Evolutionary conservation across 1,140 invertebrate species (phyloP).

Genomic region (Bradynema listronoti): DNA sequence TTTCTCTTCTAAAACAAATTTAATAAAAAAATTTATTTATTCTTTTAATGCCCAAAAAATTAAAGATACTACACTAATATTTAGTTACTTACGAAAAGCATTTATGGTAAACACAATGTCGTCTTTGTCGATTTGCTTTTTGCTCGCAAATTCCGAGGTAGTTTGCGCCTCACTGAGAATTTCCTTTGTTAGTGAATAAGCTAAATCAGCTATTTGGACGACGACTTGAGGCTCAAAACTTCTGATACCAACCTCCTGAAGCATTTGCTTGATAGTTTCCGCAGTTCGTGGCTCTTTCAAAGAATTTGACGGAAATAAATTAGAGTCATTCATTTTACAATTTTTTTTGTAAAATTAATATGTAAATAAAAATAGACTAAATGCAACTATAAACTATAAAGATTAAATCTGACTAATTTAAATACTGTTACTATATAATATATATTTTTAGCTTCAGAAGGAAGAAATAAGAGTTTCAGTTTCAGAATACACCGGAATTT

Average conservation of each 20-base stretch:
- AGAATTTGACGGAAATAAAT: background rate
- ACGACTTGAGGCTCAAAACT: slow-evolving; percentile 31
- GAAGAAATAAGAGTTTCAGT: too few relatives aligned
- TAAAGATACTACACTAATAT: background rate
- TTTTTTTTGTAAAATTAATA: background rate
- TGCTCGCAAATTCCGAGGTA: slow-evolving; percentile 33
- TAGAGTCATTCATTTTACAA: background rate
- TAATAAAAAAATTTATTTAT: background rate
- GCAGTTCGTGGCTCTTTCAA: slow-evolving; percentile 13
- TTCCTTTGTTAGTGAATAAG: slow-evolving; percentile 32
- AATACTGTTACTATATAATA: too few relatives aligned
- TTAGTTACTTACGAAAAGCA: slow-evolving; percentile 28
- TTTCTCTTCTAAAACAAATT: slow-evolving; percentile 21
- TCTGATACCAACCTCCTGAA: slow-evolving; percentile 21
- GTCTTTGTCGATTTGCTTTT: slow-evolving; percentile 27
- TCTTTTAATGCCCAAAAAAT: background rate
- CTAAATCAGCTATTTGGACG: slow-evolving; percentile 28
- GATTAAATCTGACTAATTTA: background rate
- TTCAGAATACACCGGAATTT: too few relatives aligned
- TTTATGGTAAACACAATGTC: slow-evolving; percentile 36
- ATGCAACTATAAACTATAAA: background rate
- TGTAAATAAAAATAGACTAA: background rate
- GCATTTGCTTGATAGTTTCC: slow-evolving; percentile 26
- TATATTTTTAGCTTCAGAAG: too few relatives aligned
- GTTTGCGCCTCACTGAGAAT: slow-evolving; percentile 29